Percentiles rank a stretch among this genome's conserved stretches.
Conservation (phyloP, 1,140 invertebrate species). For the Halictus rubicundus region DNA sequence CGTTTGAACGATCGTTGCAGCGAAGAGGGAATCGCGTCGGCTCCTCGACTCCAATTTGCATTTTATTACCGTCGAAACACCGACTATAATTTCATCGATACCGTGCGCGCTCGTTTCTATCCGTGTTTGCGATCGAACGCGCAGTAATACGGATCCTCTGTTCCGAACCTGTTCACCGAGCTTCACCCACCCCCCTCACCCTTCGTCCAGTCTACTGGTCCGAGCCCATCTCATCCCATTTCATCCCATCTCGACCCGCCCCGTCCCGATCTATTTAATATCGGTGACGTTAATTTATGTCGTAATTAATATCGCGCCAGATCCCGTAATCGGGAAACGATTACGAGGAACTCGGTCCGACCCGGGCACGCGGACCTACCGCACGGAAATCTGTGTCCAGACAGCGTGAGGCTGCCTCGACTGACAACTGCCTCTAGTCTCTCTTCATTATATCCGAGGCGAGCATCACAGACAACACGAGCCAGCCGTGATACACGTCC, state of each 20-base stretch:
- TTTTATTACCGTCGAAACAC: slow-evolving; percentile 1
- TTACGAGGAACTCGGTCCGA: background rate
- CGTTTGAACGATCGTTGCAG: too few species aligned
- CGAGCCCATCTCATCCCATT: background rate
- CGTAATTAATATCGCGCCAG: slow-evolving; percentile 8
- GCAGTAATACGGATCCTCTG: background rate
- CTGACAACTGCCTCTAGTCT: too few species aligned
- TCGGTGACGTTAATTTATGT: slow-evolving; percentile 10
- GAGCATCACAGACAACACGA: too few species aligned
- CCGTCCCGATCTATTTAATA: slow-evolving; percentile 28
- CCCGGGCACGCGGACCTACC: too few species aligned
- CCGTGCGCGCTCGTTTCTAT: background rate
- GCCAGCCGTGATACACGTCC: too few species aligned
- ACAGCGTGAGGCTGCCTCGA: too few species aligned
- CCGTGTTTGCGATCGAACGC: slow-evolving; percentile 2
- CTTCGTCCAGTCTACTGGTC: background rate
- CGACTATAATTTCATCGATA: slow-evolving; percentile 20
- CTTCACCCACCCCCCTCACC: background rate
- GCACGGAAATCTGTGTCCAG: too few species aligned
- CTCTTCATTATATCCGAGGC: too few species aligned
- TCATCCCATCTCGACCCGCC: background rate
- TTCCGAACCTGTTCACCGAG: background rate
- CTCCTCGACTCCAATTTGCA: background rate
- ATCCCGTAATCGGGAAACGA: background rate
- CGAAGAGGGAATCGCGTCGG: too few species aligned